phyloP scores from a whole-genome alignment of 2,113 vertebrate species.

The Pyrgilauda ruficollis region DNA sequence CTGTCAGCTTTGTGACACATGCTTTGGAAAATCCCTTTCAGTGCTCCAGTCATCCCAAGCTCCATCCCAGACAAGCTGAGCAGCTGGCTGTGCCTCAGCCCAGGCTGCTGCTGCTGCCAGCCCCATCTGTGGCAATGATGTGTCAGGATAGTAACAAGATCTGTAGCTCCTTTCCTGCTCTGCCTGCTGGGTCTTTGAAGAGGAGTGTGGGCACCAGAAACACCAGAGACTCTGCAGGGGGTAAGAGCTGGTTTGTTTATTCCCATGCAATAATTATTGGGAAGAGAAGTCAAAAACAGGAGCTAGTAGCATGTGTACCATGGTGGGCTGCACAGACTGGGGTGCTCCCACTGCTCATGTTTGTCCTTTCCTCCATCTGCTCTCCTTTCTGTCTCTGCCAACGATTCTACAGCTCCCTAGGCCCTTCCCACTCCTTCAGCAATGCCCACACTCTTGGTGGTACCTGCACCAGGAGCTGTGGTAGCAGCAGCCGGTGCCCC shows the following conservation, averaged over 20 bases:
- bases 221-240: neutral
- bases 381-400: neutral
- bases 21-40: conserved; percentile 18
- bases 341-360: neutral
- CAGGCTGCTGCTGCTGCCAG: neutral
- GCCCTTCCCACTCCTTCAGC: neutral
- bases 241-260: neutral
- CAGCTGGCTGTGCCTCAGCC: neutral
- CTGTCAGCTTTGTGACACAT: neutral
- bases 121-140: neutral
- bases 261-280: neutral
- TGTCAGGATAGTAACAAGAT: neutral
- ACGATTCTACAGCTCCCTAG: neutral
- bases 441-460: neutral
- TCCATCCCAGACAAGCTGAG: neutral
- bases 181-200: neutral
- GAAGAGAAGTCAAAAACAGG: neutral
- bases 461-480: neutral
- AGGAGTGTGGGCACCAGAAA: neutral
- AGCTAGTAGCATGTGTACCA: neutral
- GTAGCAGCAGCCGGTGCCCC: neutral
- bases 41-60: neutral
- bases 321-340: neutral
- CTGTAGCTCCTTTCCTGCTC: neutral
- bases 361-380: neutral